A percentile compares a stretch with the other conserved stretches of the same genome.
These are phyloP conservation scores for Crotophaga sulcirostris DNA, from an alignment of 2,113 vertebrate genomes.

Conservation along the genomic window DNA sequence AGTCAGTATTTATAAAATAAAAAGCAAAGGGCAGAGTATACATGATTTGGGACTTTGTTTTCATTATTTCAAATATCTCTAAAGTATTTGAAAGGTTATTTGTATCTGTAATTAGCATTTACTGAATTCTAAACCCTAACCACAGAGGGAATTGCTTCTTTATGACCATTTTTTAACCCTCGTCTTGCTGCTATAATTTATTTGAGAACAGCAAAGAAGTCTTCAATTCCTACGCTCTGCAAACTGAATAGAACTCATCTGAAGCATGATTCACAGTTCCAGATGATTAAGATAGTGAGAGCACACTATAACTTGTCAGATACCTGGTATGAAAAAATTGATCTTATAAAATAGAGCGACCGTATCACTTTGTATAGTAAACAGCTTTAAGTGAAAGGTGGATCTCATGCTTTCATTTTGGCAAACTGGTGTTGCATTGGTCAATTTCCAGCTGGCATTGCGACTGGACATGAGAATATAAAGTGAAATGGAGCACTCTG, in stretches of 20 bases:
- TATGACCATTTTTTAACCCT: not conserved
- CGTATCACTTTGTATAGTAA: not conserved
- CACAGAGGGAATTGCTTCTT: not conserved
- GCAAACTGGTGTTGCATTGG: not conserved
- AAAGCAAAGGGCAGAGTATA: not conserved
- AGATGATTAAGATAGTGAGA: slow-evolving; percentile 49
- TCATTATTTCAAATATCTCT: not conserved
- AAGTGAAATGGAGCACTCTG: not conserved
- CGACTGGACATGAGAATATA: not conserved
- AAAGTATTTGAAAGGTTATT: not conserved
- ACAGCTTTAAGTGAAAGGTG: not conserved
- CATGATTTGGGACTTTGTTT: not conserved
- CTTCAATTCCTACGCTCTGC: slow-evolving; percentile 8
- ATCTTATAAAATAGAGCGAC: slow-evolving; percentile 8
- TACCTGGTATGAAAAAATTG: not conserved
- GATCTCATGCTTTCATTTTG: not conserved
- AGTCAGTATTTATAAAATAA: not conserved
- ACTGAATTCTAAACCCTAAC: not conserved
- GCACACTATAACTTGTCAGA: slow-evolving; percentile 28
- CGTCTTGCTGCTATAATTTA: not conserved
- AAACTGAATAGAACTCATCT: not conserved
- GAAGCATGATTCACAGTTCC: slow-evolving; percentile 42
- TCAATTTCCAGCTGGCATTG: not conserved
- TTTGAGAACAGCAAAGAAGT: not conserved
- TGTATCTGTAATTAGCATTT: not conserved